Evolutionary conservation across 2,797 vertebrate species (phyloP).

Genomic region (Antennarius maculatus): DNA sequence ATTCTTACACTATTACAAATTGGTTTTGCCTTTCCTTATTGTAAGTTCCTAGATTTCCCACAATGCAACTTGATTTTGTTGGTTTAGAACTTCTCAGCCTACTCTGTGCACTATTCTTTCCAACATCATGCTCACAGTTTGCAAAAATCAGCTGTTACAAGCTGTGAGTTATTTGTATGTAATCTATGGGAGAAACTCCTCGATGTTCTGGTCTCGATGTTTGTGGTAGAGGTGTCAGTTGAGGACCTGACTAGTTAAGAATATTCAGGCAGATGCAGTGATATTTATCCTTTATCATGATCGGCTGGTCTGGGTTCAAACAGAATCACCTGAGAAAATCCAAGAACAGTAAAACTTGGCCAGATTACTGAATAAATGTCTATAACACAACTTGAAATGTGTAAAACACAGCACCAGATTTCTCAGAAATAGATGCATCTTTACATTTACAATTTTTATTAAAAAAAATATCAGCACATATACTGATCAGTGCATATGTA

Average conservation of each 20-base stretch:
- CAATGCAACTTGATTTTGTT: not conserved
- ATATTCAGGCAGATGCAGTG: not conserved
- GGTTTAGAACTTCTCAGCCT: not conserved
- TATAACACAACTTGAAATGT: not conserved
- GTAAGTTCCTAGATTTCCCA: not conserved
- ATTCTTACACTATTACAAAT: not conserved
- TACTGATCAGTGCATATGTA: conserved; percentile 3
- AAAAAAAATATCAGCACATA: conserved; percentile 7
- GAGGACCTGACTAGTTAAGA: not conserved
- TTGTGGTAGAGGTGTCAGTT: not conserved
- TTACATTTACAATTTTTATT: not conserved
- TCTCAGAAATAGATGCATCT: too few relatives aligned
- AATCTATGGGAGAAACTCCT: too few relatives aligned
- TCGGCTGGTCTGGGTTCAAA: not conserved
- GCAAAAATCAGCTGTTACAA: not conserved
- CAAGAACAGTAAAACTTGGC: not conserved
- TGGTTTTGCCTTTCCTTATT: too few relatives aligned
- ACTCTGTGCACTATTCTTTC: not conserved
- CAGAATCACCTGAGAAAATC: not conserved
- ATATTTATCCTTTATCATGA: not conserved
- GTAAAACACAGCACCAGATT: too few relatives aligned
- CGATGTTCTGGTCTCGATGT: not conserved
- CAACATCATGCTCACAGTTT: not conserved
- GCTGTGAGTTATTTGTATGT: not conserved
- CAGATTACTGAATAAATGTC: not conserved